Percentiles rank a stretch among this genome's conserved stretches.
Conservation (phyloP, 2,113 vertebrate genomes). For the Prolemur simus region DNA sequence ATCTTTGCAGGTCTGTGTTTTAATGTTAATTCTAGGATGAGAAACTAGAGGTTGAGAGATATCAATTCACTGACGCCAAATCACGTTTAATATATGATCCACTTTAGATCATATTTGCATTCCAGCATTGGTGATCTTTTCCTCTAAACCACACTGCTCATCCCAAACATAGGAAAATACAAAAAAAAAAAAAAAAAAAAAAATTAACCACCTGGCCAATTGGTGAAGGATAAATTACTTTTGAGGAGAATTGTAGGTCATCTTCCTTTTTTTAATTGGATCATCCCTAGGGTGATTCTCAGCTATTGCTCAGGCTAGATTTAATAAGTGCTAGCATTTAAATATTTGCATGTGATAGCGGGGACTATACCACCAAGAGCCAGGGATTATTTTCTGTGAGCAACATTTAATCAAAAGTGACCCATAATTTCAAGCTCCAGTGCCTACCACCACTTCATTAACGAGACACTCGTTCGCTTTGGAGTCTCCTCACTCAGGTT, state of each 20-base stretch:
- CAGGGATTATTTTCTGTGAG: constrained; percentile 77
- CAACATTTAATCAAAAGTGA: constrained; percentile 85
- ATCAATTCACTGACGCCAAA: background rate
- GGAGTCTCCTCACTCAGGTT: background rate
- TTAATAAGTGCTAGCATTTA: constrained; percentile 79
- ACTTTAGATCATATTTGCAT: background rate
- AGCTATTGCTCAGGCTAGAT: constrained; percentile 50
- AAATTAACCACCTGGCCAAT: background rate
- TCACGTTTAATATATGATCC: background rate
- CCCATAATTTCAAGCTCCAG: constrained; percentile 84
- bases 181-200: background rate
- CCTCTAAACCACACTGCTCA: background rate
- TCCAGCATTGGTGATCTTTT: background rate
- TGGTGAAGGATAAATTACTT: constrained; percentile 44
- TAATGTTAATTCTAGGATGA: constrained; percentile 26
- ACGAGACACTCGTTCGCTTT: constrained; percentile 57
- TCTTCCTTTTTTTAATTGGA: background rate
- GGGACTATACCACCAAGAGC: constrained; percentile 66
- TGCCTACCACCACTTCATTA: constrained; percentile 77
- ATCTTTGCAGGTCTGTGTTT: background rate
- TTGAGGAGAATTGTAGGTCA: background rate
- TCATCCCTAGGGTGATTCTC: constrained; percentile 9
- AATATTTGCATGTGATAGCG: constrained; percentile 65
- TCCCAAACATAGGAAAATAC: background rate
- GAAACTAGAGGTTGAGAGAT: background rate